phyloP scores from a whole-genome alignment of 2,797 vertebrate species.

The Gallinago solitaria region DNA sequence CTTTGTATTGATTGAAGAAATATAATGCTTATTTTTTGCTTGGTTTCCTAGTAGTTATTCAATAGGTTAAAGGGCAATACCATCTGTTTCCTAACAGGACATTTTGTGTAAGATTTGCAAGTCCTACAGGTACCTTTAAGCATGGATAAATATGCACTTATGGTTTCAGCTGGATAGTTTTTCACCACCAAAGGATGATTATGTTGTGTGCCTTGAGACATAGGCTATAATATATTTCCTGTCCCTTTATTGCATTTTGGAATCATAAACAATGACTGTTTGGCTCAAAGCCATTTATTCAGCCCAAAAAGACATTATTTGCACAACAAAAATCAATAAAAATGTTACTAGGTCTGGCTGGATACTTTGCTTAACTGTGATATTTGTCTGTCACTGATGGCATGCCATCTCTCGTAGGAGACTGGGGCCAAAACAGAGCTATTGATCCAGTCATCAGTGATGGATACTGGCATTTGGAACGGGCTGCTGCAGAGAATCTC shows the following conservation, averaged over 20 bases:
- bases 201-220: conserved; percentile 93
- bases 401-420: conserved; percentile 96
- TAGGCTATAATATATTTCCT: conserved; percentile 93
- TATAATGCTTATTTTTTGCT: conserved; percentile 80
- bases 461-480: conserved; percentile 95
- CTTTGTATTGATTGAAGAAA: conserved; percentile 83
- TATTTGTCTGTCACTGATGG: conserved; percentile 99
- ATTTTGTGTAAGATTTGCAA: conserved; percentile 84
- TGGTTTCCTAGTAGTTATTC: conserved; percentile 79
- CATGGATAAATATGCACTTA: conserved; percentile 83
- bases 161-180: conserved; percentile 81
- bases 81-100: conserved; percentile 85
- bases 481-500: conserved; percentile 83
- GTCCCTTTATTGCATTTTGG: conserved; percentile 96
- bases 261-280: conserved; percentile 96
- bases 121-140: conserved; percentile 85
- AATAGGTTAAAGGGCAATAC: conserved; percentile 81
- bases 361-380: conserved; percentile 96
- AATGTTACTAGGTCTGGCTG: conserved; percentile 94
- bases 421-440: conserved; percentile 95
- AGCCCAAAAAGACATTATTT: conserved; percentile 98
- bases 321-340: conserved; percentile 97
- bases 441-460: conserved; percentile 99
- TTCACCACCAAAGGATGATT: conserved; percentile 92
- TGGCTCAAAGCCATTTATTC: conserved; percentile 99